Percentiles rank a stretch among this genome's conserved stretches.
Conservation (phyloP, 2,888 invertebrate species). For the Pyrrhosoma nymphula region DNA sequence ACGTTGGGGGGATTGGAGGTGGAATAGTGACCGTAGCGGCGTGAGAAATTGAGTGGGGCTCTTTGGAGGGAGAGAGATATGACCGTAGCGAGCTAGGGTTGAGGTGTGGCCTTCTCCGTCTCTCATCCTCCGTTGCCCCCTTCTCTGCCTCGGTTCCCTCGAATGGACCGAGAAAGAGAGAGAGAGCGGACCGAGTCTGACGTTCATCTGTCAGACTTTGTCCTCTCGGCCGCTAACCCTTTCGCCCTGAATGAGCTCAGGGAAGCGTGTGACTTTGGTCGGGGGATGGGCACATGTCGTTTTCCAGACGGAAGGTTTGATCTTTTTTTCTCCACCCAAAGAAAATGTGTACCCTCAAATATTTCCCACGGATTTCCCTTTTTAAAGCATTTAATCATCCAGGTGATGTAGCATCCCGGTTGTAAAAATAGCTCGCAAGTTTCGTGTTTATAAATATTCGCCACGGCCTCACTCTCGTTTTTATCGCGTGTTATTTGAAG, state of each 20-base stretch:
- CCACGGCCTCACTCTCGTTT: not conserved
- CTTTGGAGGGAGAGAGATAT: not conserved
- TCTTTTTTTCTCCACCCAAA: not conserved
- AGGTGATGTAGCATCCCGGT: not conserved
- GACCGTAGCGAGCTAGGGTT: not conserved
- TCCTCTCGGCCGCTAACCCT: not conserved
- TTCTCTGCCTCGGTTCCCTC: slow-evolving; percentile 28
- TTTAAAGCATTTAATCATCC: not conserved
- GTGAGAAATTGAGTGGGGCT: not conserved
- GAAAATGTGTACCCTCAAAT: not conserved
- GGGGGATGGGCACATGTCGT: not conserved
- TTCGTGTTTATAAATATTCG: not conserved
- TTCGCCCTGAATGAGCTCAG: not conserved
- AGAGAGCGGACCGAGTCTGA: slow-evolving; percentile 7
- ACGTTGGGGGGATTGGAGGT: not conserved
- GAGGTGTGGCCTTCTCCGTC: not conserved
- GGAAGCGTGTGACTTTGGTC: not conserved
- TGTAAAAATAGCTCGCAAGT: not conserved
- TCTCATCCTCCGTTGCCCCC: not conserved
- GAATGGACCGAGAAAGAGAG: slow-evolving; percentile 26
- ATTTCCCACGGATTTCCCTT: not conserved
- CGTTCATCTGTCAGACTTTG: slow-evolving; percentile 31
- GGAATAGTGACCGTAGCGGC: not conserved
- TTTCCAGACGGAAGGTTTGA: not conserved
- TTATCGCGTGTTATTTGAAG: too few species aligned